phyloP scores from a whole-genome alignment of 2,888 invertebrate genomes.

The Disparrhopalites patrizii region DNA sequence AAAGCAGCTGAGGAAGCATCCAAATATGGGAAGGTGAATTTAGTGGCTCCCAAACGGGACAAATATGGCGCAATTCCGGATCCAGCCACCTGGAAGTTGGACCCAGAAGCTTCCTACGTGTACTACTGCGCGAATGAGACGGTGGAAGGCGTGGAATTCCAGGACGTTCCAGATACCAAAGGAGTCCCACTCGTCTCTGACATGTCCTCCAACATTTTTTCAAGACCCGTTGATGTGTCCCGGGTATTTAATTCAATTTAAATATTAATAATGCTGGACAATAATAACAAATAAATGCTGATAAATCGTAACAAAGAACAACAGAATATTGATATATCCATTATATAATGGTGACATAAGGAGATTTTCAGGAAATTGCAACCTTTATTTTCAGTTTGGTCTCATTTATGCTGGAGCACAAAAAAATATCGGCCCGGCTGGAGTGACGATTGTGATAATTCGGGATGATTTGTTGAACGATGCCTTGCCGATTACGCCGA shows the following conservation, averaged over 20 bases:
- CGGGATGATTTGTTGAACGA: slow-evolving; percentile 84
- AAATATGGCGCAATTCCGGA: slow-evolving; percentile 72
- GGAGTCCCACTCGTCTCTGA: slow-evolving; percentile 89
- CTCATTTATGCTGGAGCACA: slow-evolving; percentile 94
- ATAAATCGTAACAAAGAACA: too few relatives aligned
- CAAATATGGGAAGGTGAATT: slow-evolving; percentile 86
- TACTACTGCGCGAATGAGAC: slow-evolving; percentile 98
- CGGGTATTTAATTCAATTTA: slow-evolving; percentile 61
- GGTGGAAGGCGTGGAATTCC: slow-evolving; percentile 89
- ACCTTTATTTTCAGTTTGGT: slow-evolving; percentile 69
- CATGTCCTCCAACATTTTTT: slow-evolving; percentile 96
- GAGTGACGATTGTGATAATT: slow-evolving; percentile 85
- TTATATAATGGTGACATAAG: too few relatives aligned
- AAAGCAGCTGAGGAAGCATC: slow-evolving; percentile 94
- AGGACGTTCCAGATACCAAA: slow-evolving; percentile 71
- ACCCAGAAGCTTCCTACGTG: slow-evolving; percentile 87
- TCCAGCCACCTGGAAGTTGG: slow-evolving; percentile 72
- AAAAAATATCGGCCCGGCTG: slow-evolving; percentile 95
- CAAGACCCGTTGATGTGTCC: slow-evolving; percentile 78
- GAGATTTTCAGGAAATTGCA: too few relatives aligned
- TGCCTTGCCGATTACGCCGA: slow-evolving; percentile 72
- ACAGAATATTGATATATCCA: too few relatives aligned
- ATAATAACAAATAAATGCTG: too few relatives aligned
- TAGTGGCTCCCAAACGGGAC: slow-evolving; percentile 70
- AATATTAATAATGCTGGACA: too few relatives aligned